Percentiles rank a stretch among this genome's conserved stretches.
phyloP scores from a whole-genome alignment of 2,888 invertebrate genomes.

The Chesias legatella region DNA sequence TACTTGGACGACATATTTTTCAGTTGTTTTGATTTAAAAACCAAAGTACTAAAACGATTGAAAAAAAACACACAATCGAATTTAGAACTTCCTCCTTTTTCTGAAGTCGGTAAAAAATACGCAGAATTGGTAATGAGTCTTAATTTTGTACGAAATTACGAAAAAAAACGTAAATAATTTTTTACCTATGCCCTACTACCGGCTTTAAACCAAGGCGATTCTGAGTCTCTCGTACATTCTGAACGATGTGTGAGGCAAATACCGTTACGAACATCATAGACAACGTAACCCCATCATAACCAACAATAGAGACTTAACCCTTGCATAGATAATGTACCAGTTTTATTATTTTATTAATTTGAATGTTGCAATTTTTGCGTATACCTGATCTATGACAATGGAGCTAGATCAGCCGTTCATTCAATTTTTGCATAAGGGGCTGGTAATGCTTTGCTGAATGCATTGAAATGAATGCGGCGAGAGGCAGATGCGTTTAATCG shows the following conservation, averaged over 20 bases:
- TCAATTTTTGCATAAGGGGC: constrained; percentile 76
- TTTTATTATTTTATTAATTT: constrained; percentile 77
- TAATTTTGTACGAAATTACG: no score
- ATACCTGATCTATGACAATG: constrained; percentile 73
- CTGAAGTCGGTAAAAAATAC: no score
- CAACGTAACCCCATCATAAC: constrained; percentile 25
- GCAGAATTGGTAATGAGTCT: no score
- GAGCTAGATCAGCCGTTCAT: constrained; percentile 61
- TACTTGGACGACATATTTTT: no score
- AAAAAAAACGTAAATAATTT: no score
- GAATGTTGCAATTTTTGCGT: constrained; percentile 76
- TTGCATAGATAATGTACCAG: constrained; percentile 56
- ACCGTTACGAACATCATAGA: constrained; percentile 25
- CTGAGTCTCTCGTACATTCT: no score
- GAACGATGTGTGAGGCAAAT: constrained; percentile 13
- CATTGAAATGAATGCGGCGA: constrained; percentile 25
- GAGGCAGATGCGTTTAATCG: constrained; percentile 41
- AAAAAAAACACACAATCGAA: no score
- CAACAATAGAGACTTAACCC: constrained; percentile 58
- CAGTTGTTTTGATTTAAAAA: no score
- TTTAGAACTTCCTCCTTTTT: no score
- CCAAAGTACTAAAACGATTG: no score
- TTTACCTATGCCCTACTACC: no score
- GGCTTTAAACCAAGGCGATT: no score
- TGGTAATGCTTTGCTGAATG: constrained; percentile 39